Evolutionary conservation across 2,888 invertebrate genomes (phyloP).

Genomic region (Epistrophella euchroma): DNA sequence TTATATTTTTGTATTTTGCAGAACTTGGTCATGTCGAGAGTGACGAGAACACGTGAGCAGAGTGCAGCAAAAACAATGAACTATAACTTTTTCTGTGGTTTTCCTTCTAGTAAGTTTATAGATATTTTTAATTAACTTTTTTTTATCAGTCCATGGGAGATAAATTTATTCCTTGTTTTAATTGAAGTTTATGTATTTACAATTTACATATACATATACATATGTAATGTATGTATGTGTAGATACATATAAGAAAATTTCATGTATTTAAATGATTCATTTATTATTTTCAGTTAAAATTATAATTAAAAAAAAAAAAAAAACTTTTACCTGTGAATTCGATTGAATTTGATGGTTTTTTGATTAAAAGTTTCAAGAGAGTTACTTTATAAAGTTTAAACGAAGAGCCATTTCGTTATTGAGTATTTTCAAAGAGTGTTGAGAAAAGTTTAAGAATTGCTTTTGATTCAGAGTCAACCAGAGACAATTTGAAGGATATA

Average conservation of each 20-base stretch:
- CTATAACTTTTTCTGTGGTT: constrained; percentile 9
- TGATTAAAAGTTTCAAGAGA: not conserved
- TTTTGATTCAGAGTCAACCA: not conserved
- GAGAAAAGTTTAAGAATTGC: constrained; percentile 11
- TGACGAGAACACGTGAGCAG: not conserved
- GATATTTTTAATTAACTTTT: not conserved
- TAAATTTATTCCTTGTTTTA: not conserved
- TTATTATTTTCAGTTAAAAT: not conserved
- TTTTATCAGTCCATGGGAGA: not conserved
- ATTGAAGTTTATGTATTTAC: not conserved
- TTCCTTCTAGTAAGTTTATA: not conserved
- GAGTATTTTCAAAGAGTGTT: not conserved
- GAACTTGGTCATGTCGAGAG: constrained; percentile 17
- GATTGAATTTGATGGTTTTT: not conserved
- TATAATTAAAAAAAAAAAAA: not conserved
- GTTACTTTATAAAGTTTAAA: constrained; percentile 6
- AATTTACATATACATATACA: too few relatives aligned
- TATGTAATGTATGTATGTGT: too few relatives aligned
- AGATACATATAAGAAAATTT: too few relatives aligned
- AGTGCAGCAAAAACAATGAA: constrained; percentile 15
- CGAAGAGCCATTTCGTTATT: not conserved
- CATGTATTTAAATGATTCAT: not conserved
- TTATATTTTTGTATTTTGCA: not conserved
- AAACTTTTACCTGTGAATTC: not conserved
- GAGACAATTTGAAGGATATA: constrained; percentile 7